phyloP scores from a whole-genome alignment of 2,113 vertebrate species.

The Osmerus eperlanus region DNA sequence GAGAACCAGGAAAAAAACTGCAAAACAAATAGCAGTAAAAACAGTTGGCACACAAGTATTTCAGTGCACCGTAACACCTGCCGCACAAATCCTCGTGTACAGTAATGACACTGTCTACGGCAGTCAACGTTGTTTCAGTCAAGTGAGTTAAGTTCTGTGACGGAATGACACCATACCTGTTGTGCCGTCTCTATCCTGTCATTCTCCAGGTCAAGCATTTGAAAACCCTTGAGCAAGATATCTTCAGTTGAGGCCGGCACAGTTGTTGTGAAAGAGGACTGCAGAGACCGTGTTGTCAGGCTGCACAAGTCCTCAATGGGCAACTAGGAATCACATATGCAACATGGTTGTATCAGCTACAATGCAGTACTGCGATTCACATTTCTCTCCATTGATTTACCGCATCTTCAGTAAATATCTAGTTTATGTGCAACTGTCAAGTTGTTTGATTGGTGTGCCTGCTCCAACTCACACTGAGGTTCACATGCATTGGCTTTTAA shows the following conservation, averaged over 20 bases:
- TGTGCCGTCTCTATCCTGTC: slow-evolving; percentile 93
- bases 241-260: slow-evolving; percentile 91
- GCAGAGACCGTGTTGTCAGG: slow-evolving; percentile 78
- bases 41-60: too few species aligned
- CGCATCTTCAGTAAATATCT: too few species aligned
- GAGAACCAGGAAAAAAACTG: slow-evolving; percentile 98
- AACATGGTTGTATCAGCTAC: background rate
- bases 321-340: slow-evolving; percentile 68
- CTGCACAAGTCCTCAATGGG: slow-evolving; percentile 93
- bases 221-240: slow-evolving; percentile 85
- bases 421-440: too few species aligned
- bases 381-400: background rate
- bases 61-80: too few species aligned
- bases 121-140: too few species aligned
- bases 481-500: too few species aligned
- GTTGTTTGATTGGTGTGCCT: too few species aligned
- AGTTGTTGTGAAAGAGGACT: slow-evolving; percentile 69
- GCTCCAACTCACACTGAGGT: too few species aligned
- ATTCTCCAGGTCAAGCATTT: slow-evolving; percentile 80
- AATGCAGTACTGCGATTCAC: background rate
- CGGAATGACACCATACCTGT: slow-evolving; percentile 72
- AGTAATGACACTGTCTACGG: too few species aligned
- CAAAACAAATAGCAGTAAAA: slow-evolving; percentile 41
- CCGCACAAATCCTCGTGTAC: too few species aligned
- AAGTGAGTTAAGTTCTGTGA: too few species aligned